A percentile compares a stretch with the other conserved stretches of the same genome.
These are phyloP conservation scores for Danio choprae DNA, from an alignment of 2,797 vertebrate species.

Conservation along the genomic window DNA sequence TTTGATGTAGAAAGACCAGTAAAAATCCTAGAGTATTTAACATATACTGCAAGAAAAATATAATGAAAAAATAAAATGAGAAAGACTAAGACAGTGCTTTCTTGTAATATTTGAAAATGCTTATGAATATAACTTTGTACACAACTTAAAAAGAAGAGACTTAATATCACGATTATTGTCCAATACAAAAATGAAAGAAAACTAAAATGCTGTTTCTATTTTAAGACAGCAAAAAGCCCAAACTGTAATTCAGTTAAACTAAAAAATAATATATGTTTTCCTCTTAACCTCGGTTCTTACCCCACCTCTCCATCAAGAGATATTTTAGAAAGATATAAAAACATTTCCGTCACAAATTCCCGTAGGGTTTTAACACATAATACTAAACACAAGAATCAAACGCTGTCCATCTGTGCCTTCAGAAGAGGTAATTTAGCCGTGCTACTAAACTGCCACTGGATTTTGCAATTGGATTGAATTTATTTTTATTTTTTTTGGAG, in stretches of 20 bases:
- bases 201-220: background rate
- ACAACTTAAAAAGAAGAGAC: background rate
- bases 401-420: background rate
- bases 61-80: too few relatives aligned
- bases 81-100: too few relatives aligned
- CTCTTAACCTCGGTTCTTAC: background rate
- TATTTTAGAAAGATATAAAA: background rate
- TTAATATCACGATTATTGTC: background rate
- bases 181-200: background rate
- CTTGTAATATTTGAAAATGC: too few relatives aligned
- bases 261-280: conserved; percentile 20
- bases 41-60: too few relatives aligned
- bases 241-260: background rate
- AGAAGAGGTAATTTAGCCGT: conserved; percentile 30
- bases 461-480: conserved; percentile 26
- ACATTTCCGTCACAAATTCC: background rate
- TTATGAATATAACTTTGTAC: too few relatives aligned
- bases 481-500: background rate
- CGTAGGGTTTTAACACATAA: background rate
- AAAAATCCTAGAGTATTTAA: too few relatives aligned
- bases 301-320: background rate
- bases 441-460: conserved; percentile 34
- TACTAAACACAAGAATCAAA: conserved; percentile 8
- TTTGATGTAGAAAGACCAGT: too few relatives aligned
- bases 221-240: conserved; percentile 4